Base-by-base conservation (phyloP, 2,113 vertebrate species). In the Xiphophorus maculatus region DNA sequence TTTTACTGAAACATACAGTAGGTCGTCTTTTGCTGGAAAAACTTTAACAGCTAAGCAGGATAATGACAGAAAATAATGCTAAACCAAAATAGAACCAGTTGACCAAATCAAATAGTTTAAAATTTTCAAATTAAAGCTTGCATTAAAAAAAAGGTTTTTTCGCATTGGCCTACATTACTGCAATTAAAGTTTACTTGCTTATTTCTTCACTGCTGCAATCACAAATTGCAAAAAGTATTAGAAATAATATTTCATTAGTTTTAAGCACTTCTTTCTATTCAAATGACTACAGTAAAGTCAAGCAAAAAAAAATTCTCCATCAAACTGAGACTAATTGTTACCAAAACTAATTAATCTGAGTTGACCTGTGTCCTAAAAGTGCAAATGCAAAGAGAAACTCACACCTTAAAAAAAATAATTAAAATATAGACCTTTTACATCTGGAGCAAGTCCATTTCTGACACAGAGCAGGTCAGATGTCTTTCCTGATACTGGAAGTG, bases 381-480 rank as follows among this genome's bases (percentile, higher is more conserved):
- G 27, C 48, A 54, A 61, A 80, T 70, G 63, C 70, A 72, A 66
- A 78, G 8, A 37, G 19, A 48, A 13, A 15, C 44, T 19, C 4
- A 32, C 19, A 71, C 67, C 84, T 54, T 0, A 58, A 62, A 51
- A 32, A 30, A 0, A 37, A n/a, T n/a, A 35, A 35, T 2, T 9
- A 9, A 69, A 54, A 33, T 75, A 71, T 8, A n/a, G 8, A 17
- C 7, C 58, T 63, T 30, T 78, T 82, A 15, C 32, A 76, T 87
- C 74, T 54, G 63, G 54, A 61, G 69, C 33, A 71, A 83, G 70
- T 51, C n/a, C 63, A n/a, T 51, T 32, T 14, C 65, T 81, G 87
- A 80, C 87, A 89, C 81, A 75, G 89, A 87, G 71, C 78, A 88
- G 93, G 92, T 89, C 89, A 92, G 79, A 86, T 44, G 86, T 91